A percentile compares a stretch with the other conserved stretches of the same genome.
Evolutionary conservation across 2,113 vertebrate species (phyloP).

Genomic region (Psilopogon haemacephalus): DNA sequence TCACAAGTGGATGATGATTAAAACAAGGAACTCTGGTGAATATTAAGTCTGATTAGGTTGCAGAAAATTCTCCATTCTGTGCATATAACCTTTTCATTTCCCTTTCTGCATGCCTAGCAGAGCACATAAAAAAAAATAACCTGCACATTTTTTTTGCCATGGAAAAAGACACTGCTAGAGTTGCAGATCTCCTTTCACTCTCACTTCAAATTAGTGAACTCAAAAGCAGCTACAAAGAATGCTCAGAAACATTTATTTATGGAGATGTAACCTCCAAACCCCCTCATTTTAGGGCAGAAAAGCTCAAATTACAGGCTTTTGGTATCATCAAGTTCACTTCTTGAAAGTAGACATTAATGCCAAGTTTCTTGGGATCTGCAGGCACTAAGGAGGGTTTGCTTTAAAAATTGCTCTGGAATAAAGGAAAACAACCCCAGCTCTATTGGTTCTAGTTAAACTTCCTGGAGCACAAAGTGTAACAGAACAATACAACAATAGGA

Average conservation of each 20-base stretch:
- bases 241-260: background rate
- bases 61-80: background rate
- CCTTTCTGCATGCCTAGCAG: background rate
- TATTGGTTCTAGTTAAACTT: too few species aligned
- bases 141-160: background rate
- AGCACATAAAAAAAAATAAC: background rate
- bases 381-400: background rate
- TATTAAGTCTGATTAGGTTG: background rate
- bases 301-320: background rate
- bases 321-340: background rate
- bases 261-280: background rate
- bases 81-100: background rate
- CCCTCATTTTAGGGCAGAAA: background rate
- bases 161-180: background rate
- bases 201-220: background rate
- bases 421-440: background rate
- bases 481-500: too few species aligned
- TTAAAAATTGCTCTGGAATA: background rate
- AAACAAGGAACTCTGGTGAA: constrained; percentile 3
- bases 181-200: background rate
- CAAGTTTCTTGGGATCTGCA: background rate
- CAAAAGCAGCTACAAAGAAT: background rate
- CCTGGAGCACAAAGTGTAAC: too few species aligned
- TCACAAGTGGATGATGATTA: constrained; percentile 30
- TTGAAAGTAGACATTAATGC: background rate